Evolutionary conservation across 2,113 vertebrate genomes (phyloP), one percentile per base, ranked within the genome.

Genomic region (Cyanoliseus patagonus): DNA sequence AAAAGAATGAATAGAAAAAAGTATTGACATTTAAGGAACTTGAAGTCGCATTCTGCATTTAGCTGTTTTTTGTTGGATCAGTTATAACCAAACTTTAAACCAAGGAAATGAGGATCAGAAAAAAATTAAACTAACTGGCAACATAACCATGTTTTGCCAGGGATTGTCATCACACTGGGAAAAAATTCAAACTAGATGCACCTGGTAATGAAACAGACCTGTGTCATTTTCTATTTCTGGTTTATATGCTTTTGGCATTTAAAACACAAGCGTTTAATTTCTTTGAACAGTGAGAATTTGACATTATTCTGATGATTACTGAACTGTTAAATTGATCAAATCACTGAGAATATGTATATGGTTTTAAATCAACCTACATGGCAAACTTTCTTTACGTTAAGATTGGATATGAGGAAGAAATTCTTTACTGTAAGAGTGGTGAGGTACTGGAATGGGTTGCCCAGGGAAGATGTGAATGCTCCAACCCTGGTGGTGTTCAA

Each of bases 251-350:
- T 90, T 51, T 88, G 57, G 62, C 86, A 2, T 68, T 94, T 91
- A 47, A 91, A 92, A 74, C 55, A 82, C 83, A 68, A 6, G 47
- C 39, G 31, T 94, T 94, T 88, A 94, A 86, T 93, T 91, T 77
- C 81, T 83, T 47, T 9, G 4, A 82, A 92, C 76, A 62, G 77
- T 72, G 47, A 57, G 86, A 49, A 47, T 88, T 59, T 79, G 31
- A n/a, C 80, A 62, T 96, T 91, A 88, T 82, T 96, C 86, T 94
- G 66, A 57, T 76, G 83, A 83, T 53, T 93, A 91, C 83, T 93
- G 94, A 96, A 95, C 77, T 92, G 88, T 86, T 92, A 96, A 94
- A 96, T 94, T 93, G 92, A 92, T 93, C 57, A 62, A 77, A 92
- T 80, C 57, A 17, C 77, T 79, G 86, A 94, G 83, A 85, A 96